Base-by-base conservation (phyloP, 1,140 invertebrate genomes). In the Triops longicaudatus region DNA sequence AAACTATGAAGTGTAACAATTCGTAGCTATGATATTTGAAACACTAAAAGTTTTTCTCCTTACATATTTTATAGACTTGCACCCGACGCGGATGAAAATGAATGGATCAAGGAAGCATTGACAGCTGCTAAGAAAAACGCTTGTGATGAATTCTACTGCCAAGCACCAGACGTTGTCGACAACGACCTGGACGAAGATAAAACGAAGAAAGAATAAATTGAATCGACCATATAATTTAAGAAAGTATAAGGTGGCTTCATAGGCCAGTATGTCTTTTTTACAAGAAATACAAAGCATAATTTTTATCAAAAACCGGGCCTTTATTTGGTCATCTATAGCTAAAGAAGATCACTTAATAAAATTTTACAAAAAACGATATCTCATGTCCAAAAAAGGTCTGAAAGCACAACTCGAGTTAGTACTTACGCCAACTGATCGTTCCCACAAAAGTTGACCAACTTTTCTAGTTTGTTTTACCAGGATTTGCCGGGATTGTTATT, bases 131-230 rank as follows among this genome's bases (percentile, higher is more conserved):
- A 44, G 26, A 78, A 78, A 26, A 77, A 78, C 12, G 72, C 76
- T 5, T 78, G 78, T n/a, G 26, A 50, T 17, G 78, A 76, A 73
- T 78, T 78, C 43, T 78, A 78, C 72, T 78, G 78, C 75, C 73
- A 26, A 7, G 73, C 73, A 74, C 74, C 74, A 28, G 50, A 63
- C 22, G 50, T 22, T 22, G 72, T 42, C n/a, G 41, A 71, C 28
- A 73, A 77, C 17, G 72, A 37, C 44, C 72, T 73, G 14, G 76
- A 77, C 27, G 74, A 75, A 12, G 31, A 26, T 22, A 44, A 75
- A 17, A n/a, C 22, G 12, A 50, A 28, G 9, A 22, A 50, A 17
- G 42, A 50, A 14, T 28, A 26, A 26, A 50, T 22, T 5, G 26
- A 26, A 22, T 27, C 17, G 50, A n/a, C 10, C 17, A 63, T 63